Evolutionary conservation across 2,797 vertebrate genomes (phyloP).

Genomic region (Pangasius sanitwongsei): DNA sequence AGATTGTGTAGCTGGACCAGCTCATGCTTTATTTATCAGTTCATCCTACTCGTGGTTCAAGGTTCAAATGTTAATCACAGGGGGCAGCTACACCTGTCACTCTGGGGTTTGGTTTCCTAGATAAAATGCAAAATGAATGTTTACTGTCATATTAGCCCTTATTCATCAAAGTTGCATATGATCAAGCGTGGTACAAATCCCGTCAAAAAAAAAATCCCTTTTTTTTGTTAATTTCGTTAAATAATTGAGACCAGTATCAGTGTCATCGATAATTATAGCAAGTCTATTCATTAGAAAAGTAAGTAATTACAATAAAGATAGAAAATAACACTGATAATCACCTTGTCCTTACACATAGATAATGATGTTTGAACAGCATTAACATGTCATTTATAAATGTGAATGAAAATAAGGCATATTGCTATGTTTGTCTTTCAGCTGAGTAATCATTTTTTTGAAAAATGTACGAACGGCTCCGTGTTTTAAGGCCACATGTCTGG

Average conservation of each 20-base stretch:
- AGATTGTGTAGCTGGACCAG: background rate
- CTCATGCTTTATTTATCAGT: slow-evolving; percentile 10
- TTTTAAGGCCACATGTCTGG: background rate
- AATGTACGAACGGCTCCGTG: background rate
- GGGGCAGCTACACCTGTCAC: background rate
- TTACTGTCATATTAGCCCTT: background rate
- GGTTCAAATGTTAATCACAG: background rate
- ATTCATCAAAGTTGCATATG: background rate
- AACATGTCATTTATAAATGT: background rate
- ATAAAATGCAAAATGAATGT: background rate
- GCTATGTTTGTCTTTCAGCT: background rate
- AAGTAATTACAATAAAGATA: background rate
- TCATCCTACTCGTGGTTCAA: background rate
- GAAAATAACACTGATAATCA: too few species aligned
- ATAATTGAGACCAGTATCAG: background rate
- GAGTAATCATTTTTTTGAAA: background rate
- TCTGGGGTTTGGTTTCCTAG: background rate
- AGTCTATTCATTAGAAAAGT: background rate
- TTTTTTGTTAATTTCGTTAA: background rate
- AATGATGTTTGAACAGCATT: background rate
- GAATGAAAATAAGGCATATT: background rate
- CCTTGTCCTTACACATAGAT: background rate
- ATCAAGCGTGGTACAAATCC: background rate
- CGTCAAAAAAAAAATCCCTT: too few species aligned
- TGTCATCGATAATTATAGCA: background rate